A percentile compares a stretch with the other conserved stretches of the same genome.
Conservation (phyloP, 2,888 invertebrate genomes). For the Archips crataeganus region DNA sequence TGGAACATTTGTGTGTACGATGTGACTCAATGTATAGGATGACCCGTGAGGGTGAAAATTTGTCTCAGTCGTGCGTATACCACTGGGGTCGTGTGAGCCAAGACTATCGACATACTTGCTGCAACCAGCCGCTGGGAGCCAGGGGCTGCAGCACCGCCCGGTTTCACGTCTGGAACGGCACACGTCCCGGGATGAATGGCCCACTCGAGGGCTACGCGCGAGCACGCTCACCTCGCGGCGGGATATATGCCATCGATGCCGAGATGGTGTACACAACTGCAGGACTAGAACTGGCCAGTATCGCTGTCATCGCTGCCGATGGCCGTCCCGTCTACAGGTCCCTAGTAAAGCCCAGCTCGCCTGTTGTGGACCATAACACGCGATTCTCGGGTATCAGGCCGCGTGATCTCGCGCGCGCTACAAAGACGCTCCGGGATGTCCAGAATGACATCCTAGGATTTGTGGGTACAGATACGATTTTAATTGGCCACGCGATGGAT, state of each 20-base stretch:
- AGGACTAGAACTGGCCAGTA: conserved; percentile 94
- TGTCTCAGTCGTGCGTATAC: conserved; percentile 90
- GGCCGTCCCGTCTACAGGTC: conserved; percentile 93
- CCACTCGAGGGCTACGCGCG: conserved; percentile 89
- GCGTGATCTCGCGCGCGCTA: conserved; percentile 85
- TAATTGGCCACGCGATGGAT: conserved; percentile 98
- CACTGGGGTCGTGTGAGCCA: conserved; percentile 95
- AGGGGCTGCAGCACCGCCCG: conserved; percentile 88
- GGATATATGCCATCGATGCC: conserved; percentile 95
- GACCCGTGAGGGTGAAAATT: conserved; percentile 89
- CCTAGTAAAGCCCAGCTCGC: conserved; percentile 92
- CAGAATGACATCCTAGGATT: conserved; percentile 94
- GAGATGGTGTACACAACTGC: conserved; percentile 98
- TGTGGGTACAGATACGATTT: conserved; percentile 92
- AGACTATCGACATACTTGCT: conserved; percentile 88
- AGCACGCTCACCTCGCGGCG: conserved; percentile 83
- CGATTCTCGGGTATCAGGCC: conserved; percentile 96
- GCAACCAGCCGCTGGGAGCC: conserved; percentile 79
- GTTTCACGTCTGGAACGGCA: conserved; percentile 92
- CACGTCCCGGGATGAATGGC: conserved; percentile 89
- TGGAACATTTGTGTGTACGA: conserved; percentile 89
- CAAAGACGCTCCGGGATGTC: conserved; percentile 91
- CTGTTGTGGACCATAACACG: conserved; percentile 97
- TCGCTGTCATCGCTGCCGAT: conserved; percentile 92
- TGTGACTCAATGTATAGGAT: conserved; percentile 91